Evolutionary conservation across 1,140 invertebrate species (phyloP), one percentile per base, ranked within the genome.

Genomic region (Drosophila mojavensis): DNA sequence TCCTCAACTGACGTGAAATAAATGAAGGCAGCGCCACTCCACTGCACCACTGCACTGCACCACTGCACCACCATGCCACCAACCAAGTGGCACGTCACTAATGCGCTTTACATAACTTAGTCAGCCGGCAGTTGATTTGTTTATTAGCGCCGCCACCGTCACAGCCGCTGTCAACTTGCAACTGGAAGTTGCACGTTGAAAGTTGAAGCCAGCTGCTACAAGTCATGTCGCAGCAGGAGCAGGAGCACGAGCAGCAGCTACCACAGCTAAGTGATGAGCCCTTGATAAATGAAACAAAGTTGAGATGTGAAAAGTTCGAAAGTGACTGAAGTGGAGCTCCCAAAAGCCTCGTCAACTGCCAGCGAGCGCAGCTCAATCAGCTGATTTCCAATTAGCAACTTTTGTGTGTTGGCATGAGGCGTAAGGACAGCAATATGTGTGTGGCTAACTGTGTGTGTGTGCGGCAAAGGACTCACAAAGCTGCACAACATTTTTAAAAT

Each of bases 81-180:
- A 17, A 45, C 20, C 36, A 17, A 56, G 20, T 36, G 39, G 43
- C 60, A 60, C 47, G 55, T 17, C 53, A 50, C 33, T 73, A 82
- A 77, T 69, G 60, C 77, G 72, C 64, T 77, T 78, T 84, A 77
- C 80, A 76, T 70, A 81, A 85, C 78, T 84, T 82, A 81, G 65
- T 59, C 68, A 45, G 30, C 50, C 58, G 67, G 59, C 48, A 60
- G 77, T 73, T 58, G 61, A 75, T 70, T 84, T 68, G 67, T 83
- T 66, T 65, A 73, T 67, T 51, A 53, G 54, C 61, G 48, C 24
- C 61, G 39, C 11, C 62, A 33, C 33, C 28, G 30, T n/a, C 4
- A 13, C 53, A 24, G 30, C 36, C 43, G 59, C 50, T 9, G 33
- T 20, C 39, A 33, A 33, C 0, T 10, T 33, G 33, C 33, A 33